phyloP scores from a whole-genome alignment of 2,888 invertebrate genomes.

The Leucophenga maculata region DNA sequence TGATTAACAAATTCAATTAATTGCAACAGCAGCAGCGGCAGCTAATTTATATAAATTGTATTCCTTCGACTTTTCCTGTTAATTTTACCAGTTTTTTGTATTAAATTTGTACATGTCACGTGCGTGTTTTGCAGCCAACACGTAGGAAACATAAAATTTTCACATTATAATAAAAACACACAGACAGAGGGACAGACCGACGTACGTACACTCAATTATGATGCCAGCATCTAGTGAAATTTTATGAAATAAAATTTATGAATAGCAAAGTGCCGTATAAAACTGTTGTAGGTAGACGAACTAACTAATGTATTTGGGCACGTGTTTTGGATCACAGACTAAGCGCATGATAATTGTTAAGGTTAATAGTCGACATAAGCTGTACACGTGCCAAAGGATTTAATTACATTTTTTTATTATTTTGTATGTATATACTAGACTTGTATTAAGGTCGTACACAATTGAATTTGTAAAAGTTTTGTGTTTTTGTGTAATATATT shows the following conservation, averaged over 20 bases:
- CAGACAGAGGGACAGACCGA: not conserved
- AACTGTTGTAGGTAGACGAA: too few relatives aligned
- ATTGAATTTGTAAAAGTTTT: too few relatives aligned
- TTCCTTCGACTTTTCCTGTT: not conserved
- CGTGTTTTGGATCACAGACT: not conserved
- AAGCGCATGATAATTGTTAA: not conserved
- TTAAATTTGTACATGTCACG: not conserved
- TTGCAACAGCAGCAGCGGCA: not conserved
- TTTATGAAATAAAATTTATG: conserved; percentile 21
- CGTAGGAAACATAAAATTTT: conserved; percentile 23
- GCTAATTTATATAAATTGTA: conserved; percentile 21
- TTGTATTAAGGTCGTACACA: too few relatives aligned
- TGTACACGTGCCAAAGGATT: too few relatives aligned
- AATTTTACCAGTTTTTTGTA: not conserved
- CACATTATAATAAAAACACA: conserved; percentile 22
- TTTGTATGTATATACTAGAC: too few relatives aligned
- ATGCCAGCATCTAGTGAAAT: not conserved
- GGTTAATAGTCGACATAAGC: too few relatives aligned
- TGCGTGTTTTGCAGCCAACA: conserved; percentile 17
- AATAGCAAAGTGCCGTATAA: conserved; percentile 2
- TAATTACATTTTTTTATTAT: too few relatives aligned
- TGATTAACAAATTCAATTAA: conserved; percentile 32
- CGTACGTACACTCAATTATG: not conserved
- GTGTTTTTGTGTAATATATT: too few relatives aligned
- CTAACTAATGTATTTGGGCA: not conserved